Percentiles rank a stretch among this genome's conserved stretches.
Evolutionary conservation across 2,113 vertebrate genomes (phyloP).

Genomic region (Ovis canadensis): DNA sequence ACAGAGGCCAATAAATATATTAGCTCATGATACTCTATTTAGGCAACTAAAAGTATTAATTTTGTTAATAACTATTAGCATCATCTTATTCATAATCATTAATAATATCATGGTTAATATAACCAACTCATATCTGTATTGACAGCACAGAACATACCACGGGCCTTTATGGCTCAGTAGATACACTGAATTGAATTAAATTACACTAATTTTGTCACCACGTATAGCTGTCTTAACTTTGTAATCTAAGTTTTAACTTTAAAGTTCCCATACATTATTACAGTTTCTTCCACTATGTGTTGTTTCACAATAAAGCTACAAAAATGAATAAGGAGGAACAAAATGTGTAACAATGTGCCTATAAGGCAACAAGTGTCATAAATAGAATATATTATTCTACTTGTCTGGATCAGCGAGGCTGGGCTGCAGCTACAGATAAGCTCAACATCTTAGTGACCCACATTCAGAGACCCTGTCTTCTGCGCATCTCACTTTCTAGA

Average conservation of each 20-base stretch:
- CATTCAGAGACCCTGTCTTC: neutral
- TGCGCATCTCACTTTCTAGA: neutral
- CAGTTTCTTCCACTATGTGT: neutral
- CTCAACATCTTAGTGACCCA: neutral
- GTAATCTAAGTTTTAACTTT: neutral
- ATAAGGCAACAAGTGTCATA: neutral
- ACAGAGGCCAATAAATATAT: neutral
- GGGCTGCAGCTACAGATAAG: neutral
- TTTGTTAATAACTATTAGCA: neutral
- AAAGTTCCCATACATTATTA: neutral
- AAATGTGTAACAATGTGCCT: neutral
- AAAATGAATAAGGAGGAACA: neutral
- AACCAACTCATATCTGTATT: neutral
- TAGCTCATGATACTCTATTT: neutral
- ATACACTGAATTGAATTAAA: neutral
- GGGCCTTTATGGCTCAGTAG: neutral
- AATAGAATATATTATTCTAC: neutral
- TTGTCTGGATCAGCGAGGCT: neutral
- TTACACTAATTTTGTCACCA: neutral
- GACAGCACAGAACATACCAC: neutral
- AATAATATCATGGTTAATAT: neutral
- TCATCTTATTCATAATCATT: neutral
- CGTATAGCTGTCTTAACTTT: neutral
- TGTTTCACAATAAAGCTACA: neutral
- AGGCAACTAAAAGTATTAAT: neutral